Percentiles rank a stretch among this genome's conserved stretches.
These are phyloP conservation scores for Gonioctena quinquepunctata DNA, from an alignment of 1,140 invertebrate genomes.

Conservation along the genomic window DNA sequence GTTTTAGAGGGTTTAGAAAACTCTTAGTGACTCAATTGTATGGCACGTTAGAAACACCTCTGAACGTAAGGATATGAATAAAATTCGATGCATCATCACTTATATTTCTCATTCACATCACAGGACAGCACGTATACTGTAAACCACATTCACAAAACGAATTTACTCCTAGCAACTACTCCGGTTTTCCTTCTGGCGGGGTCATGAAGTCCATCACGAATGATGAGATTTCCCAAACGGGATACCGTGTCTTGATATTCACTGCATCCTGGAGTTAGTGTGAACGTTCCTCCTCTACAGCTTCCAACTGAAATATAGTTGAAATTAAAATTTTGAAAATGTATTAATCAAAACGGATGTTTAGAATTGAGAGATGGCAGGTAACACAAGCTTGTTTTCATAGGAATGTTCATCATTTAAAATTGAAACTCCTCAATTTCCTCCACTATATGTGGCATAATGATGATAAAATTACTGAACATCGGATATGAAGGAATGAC, in stretches of 20 bases:
- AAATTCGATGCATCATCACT: neutral
- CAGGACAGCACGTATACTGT: neutral
- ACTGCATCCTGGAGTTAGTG: slow-evolving; percentile 49
- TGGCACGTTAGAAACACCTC: too few relatives aligned
- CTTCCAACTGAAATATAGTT: slow-evolving; percentile 32
- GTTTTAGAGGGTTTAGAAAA: too few relatives aligned
- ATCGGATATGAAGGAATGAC: too few relatives aligned
- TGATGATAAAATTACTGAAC: too few relatives aligned
- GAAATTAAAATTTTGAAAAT: too few relatives aligned
- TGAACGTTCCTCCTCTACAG: slow-evolving; percentile 30
- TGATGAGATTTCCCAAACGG: slow-evolving; percentile 62
- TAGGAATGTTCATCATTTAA: too few relatives aligned
- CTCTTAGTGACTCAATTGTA: too few relatives aligned
- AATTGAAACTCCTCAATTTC: too few relatives aligned
- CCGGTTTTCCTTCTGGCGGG: slow-evolving; percentile 17
- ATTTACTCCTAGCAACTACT: neutral
- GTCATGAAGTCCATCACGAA: slow-evolving; percentile 60
- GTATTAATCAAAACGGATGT: too few relatives aligned
- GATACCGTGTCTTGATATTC: slow-evolving; percentile 66
- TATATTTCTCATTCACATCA: neutral
- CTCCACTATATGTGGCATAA: too few relatives aligned
- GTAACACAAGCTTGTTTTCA: neutral
- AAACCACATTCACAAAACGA: neutral
- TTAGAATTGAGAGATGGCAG: too few relatives aligned
- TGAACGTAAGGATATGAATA: neutral